Conservation (phyloP, 2,797 vertebrate species). For the Rhynchonycteris naso region DNA sequence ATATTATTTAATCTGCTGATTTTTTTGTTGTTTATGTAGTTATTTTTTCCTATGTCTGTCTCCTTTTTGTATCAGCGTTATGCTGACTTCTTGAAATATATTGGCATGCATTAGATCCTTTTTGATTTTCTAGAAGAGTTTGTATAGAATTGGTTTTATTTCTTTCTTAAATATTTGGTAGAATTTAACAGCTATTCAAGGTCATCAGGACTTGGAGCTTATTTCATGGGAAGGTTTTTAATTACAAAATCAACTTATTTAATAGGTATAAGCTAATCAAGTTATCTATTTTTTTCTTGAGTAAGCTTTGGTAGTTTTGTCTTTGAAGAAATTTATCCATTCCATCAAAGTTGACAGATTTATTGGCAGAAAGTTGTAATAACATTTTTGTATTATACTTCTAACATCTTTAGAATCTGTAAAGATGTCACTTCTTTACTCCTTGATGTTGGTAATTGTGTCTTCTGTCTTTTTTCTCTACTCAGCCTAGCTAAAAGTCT, state of each 20-base stretch:
- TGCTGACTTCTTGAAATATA: not conserved
- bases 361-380: not conserved
- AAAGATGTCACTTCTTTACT: not conserved
- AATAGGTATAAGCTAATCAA: not conserved
- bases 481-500: not conserved
- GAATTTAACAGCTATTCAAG: not conserved
- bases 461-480: not conserved
- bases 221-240: not conserved
- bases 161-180: not conserved
- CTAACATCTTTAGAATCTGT: not conserved
- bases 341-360: not conserved
- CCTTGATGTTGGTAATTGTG: not conserved
- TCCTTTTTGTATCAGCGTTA: not conserved
- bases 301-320: not conserved
- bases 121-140: not conserved
- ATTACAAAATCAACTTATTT: not conserved
- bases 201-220: not conserved
- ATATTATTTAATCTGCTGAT: constrained; percentile 8
- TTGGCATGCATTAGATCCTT: not conserved
- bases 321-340: not conserved
- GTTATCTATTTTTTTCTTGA: not conserved
- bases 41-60: not conserved
- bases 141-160: not conserved
- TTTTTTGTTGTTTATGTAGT: not conserved
- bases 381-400: not conserved